Percentiles rank a stretch among this genome's conserved stretches.
phyloP scores from a whole-genome alignment of 2,797 vertebrate genomes.

The Botia kubotai region DNA sequence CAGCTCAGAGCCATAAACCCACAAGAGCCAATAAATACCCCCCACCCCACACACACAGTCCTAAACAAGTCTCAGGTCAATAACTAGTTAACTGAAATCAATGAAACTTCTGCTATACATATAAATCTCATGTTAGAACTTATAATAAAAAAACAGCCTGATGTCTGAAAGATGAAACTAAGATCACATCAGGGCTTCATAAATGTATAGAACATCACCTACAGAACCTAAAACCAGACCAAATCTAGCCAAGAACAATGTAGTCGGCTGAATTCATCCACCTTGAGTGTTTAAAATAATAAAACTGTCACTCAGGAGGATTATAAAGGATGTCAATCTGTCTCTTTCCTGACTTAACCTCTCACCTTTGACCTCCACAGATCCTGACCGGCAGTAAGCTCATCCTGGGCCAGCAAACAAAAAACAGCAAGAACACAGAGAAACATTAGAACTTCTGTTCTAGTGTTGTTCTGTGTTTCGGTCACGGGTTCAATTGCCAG shows the following conservation, averaged over 20 bases:
- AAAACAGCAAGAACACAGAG: constrained; percentile 37
- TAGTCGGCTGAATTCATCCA: neutral
- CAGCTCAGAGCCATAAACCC: constrained; percentile 58
- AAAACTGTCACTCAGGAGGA: constrained; percentile 62
- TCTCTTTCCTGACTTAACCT: constrained; percentile 72
- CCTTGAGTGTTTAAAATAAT: neutral
- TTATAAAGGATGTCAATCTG: constrained; percentile 76
- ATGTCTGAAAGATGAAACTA: neutral
- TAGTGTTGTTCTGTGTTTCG: neutral
- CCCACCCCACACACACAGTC: constrained; percentile 51
- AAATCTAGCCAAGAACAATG: neutral
- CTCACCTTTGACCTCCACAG: constrained; percentile 80
- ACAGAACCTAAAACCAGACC: neutral
- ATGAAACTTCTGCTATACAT: constrained; percentile 62
- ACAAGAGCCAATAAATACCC: constrained; percentile 61
- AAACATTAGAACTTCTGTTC: constrained; percentile 7
- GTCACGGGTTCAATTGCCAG: neutral
- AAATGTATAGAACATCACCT: neutral
- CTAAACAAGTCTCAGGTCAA: constrained; percentile 66
- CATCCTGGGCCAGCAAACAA: constrained; percentile 52
- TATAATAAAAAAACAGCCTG: constrained; percentile 43
- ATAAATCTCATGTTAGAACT: constrained; percentile 49
- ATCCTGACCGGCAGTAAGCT: constrained; percentile 68
- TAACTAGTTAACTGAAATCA: constrained; percentile 73
- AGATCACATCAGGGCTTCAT: neutral